phyloP scores from a whole-genome alignment of 2,888 invertebrate genomes.

The Ophioninae sp. region DNA sequence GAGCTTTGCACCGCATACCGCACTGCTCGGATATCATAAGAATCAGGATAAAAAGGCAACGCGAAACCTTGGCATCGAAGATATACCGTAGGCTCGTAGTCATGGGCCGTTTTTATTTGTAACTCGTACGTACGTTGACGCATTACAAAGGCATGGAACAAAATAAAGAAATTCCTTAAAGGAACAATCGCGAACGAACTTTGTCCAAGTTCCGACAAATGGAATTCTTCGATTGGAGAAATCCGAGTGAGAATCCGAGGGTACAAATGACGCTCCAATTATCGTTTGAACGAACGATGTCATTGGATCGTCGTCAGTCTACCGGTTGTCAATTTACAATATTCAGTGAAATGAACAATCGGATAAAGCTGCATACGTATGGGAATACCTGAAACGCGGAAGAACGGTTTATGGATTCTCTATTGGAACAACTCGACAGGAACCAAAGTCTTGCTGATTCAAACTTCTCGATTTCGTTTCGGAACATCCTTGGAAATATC shows the following conservation, averaged over 20 bases:
- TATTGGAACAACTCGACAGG: too few relatives aligned
- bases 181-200: not conserved
- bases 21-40: not conserved
- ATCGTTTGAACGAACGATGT: too few relatives aligned
- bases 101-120: constrained; percentile 48
- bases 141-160: not conserved
- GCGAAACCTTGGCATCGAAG: constrained; percentile 59
- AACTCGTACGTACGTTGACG: constrained; percentile 16
- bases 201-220: not conserved
- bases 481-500: too few relatives aligned
- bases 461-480: too few relatives aligned
- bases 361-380: too few relatives aligned
- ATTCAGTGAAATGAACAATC: too few relatives aligned
- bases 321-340: too few relatives aligned
- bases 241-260: not conserved
- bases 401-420: too few relatives aligned
- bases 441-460: too few relatives aligned
- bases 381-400: too few relatives aligned
- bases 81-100: constrained; percentile 51
- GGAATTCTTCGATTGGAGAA: not conserved
- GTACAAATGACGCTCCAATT: not conserved
- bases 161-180: constrained; percentile 2
- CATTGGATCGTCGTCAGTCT: too few relatives aligned
- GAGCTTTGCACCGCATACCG: not conserved
- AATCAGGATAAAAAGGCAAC: constrained; percentile 43